Evolutionary conservation across 2,113 vertebrate genomes (phyloP).

Genomic region (Bungarus multicinctus): DNA sequence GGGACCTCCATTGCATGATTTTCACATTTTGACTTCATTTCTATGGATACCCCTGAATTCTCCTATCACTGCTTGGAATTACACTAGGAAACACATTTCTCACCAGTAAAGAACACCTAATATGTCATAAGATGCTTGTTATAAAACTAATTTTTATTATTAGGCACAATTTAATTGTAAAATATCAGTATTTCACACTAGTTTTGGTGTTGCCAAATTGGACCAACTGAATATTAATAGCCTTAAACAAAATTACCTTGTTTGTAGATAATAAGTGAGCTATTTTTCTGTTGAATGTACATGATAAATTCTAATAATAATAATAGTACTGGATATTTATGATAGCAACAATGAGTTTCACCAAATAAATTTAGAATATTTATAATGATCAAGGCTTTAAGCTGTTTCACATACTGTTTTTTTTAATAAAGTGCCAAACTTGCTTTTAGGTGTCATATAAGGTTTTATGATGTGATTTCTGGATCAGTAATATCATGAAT

Average conservation of each 20-base stretch:
- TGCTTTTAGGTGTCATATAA: constrained; percentile 62
- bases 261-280: neutral
- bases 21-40: neutral
- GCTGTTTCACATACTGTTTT: constrained; percentile 66
- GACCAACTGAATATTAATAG: neutral
- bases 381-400: constrained; percentile 53
- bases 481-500: constrained; percentile 25
- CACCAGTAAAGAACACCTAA: neutral
- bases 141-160: neutral
- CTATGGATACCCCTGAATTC: neutral
- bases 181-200: neutral
- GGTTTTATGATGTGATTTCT: constrained; percentile 55
- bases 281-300: neutral
- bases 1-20: neutral
- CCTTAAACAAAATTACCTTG: neutral
- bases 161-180: neutral
- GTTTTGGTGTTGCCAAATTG: neutral
- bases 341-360: constrained; percentile 1
- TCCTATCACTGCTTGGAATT: neutral
- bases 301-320: neutral
- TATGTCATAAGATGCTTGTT: neutral
- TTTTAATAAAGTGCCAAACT: constrained; percentile 52
- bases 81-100: neutral
- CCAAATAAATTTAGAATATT: constrained; percentile 48
- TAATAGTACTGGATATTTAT: neutral